A percentile compares a stretch with the other conserved stretches of the same genome.
Evolutionary conservation across 2,113 vertebrate species (phyloP).

Genomic region (Acanthisitta chloris): DNA sequence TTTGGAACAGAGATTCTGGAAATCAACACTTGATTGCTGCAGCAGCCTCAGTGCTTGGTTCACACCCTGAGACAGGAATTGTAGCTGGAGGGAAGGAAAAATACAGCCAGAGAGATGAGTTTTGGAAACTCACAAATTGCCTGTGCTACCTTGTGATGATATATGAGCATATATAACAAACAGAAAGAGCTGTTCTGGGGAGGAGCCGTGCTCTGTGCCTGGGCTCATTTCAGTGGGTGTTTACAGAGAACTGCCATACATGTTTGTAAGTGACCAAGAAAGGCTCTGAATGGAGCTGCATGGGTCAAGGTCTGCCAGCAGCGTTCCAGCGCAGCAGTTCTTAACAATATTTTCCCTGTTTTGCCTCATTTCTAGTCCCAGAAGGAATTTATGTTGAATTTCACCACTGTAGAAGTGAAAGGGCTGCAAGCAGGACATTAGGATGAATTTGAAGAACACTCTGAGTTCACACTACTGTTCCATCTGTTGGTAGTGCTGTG

Average conservation of each 20-base stretch:
- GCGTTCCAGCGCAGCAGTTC: background rate
- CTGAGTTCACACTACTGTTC: background rate
- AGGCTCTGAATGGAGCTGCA: background rate
- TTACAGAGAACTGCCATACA: background rate
- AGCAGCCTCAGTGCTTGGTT: background rate
- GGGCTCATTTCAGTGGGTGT: background rate
- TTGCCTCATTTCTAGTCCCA: background rate
- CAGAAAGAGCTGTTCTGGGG: background rate
- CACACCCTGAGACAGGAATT: background rate
- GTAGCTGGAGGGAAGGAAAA: background rate
- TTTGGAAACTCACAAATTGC: background rate
- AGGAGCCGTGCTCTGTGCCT: background rate
- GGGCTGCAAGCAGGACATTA: background rate
- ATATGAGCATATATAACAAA: background rate
- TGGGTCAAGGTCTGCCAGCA: background rate
- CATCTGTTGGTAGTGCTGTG: background rate
- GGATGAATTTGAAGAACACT: rapidly evolving
- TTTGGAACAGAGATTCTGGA: background rate
- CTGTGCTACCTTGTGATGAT: background rate
- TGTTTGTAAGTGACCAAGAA: background rate
- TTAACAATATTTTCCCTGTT: background rate
- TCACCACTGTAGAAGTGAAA: background rate
- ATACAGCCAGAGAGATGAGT: background rate
- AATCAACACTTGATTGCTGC: background rate
- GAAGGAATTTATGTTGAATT: background rate